Conservation (phyloP, 2,888 invertebrate genomes). For the Sarcophaga variegata region DNA sequence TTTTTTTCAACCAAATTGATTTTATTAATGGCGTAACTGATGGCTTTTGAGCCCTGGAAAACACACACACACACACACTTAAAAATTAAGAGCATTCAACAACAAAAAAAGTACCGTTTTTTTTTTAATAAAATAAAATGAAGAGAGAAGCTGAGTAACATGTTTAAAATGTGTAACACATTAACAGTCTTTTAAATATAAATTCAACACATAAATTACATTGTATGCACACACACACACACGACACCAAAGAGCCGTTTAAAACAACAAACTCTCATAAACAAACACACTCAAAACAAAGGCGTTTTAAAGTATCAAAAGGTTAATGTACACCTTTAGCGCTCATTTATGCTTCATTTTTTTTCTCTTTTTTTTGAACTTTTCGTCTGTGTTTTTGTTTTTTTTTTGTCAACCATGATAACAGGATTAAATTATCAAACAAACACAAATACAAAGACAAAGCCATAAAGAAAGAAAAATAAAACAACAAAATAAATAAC, state of each 20-base stretch:
- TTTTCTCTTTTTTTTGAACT: background rate
- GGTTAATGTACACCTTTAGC: conserved; percentile 28
- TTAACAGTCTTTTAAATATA: conserved; percentile 56
- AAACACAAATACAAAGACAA: background rate
- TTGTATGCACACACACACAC: background rate
- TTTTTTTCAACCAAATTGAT: background rate
- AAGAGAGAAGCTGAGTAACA: background rate
- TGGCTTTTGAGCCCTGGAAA: background rate
- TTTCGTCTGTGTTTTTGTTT: background rate
- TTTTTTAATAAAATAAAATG: background rate
- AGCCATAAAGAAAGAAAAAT: background rate
- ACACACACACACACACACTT: conserved; percentile 9
- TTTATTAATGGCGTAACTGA: background rate
- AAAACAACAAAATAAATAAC: background rate
- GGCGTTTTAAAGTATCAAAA: conserved; percentile 3
- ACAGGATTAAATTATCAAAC: background rate
- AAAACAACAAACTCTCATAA: background rate
- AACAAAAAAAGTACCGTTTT: background rate
- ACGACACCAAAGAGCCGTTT: background rate
- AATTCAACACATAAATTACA: conserved; percentile 47
- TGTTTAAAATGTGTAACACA: conserved; percentile 48
- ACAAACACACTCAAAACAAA: background rate
- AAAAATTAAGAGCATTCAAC: background rate
- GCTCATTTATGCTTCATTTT: background rate
- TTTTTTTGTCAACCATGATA: background rate